A percentile compares a stretch with the other conserved stretches of the same genome.
Evolutionary conservation across 2,888 invertebrate species (phyloP).

Genomic region (Minunthozetes semirufus): DNA sequence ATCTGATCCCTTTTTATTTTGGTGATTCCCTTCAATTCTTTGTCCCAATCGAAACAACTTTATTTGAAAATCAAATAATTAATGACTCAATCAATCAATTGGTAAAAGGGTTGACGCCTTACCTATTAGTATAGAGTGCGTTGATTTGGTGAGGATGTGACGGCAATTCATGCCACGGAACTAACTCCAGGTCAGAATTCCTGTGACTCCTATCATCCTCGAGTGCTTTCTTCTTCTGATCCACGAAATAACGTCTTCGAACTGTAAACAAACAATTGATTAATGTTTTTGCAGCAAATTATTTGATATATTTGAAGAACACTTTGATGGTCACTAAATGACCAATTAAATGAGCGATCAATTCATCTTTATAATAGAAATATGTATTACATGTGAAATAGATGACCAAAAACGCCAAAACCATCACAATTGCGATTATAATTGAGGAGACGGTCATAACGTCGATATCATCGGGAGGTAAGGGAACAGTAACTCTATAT

Average conservation of each 20-base stretch:
- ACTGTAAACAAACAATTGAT: slow-evolving; percentile 36
- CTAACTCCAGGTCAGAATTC: slow-evolving; percentile 61
- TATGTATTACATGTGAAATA: slow-evolving; percentile 28
- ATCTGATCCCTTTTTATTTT: slow-evolving; percentile 81
- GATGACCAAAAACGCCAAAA: slow-evolving; percentile 23
- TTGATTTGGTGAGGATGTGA: slow-evolving; percentile 69
- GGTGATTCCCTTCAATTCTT: slow-evolving; percentile 70
- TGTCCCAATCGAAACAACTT: slow-evolving; percentile 51
- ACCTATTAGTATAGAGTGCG: slow-evolving; percentile 63
- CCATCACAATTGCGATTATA: neutral
- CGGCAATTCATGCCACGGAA: slow-evolving; percentile 75
- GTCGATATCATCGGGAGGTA: slow-evolving; percentile 13
- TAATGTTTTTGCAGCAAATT: too few relatives aligned
- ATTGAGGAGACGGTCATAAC: neutral
- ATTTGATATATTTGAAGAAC: too few relatives aligned
- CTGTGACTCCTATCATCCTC: slow-evolving; percentile 50
- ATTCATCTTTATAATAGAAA: too few relatives aligned
- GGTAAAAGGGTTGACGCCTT: neutral
- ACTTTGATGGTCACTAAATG: too few relatives aligned
- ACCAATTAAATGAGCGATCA: too few relatives aligned
- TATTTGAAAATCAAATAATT: neutral
- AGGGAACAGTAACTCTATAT: slow-evolving; percentile 39
- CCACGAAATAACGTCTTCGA: slow-evolving; percentile 49
- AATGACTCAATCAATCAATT: slow-evolving; percentile 21
- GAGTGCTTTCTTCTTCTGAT: slow-evolving; percentile 59